Conservation (phyloP, 2,797 vertebrate species). For the Hyperoplus lanceolatus region DNA sequence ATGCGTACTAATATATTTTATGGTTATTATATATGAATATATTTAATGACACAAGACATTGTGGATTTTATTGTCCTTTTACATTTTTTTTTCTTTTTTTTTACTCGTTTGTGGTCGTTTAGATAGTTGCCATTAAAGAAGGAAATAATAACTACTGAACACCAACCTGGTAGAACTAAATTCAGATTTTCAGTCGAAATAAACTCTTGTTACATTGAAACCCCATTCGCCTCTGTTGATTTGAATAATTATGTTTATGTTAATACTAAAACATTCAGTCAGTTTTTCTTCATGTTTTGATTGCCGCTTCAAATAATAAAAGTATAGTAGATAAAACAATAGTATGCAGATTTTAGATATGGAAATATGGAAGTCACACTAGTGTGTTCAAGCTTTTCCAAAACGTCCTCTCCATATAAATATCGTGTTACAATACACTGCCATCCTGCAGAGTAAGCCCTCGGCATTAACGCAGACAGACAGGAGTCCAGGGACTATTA, state of each 20-base stretch:
- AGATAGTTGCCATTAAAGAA: conserved; percentile 91
- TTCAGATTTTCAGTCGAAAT: conserved; percentile 94
- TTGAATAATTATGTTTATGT: background rate
- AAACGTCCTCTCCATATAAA: conserved; percentile 23
- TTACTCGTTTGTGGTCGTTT: conserved; percentile 85
- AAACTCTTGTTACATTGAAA: conserved; percentile 91
- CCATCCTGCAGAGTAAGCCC: conserved; percentile 16
- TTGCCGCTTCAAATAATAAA: background rate
- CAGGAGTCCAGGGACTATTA: conserved; percentile 49
- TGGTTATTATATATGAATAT: conserved; percentile 99
- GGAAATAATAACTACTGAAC: conserved; percentile 93
- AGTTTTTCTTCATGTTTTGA: background rate
- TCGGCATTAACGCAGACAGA: conserved; percentile 39
- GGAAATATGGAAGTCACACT: conserved; percentile 28
- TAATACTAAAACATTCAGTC: background rate
- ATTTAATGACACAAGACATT: conserved; percentile 99
- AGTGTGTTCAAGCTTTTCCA: conserved; percentile 9
- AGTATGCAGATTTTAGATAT: conserved; percentile 1
- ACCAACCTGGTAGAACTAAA: conserved; percentile 93
- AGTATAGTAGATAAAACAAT: background rate
- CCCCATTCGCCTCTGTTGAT: conserved; percentile 40
- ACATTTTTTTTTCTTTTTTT: conserved; percentile 68
- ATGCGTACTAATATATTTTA: conserved; percentile 99
- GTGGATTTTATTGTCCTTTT: conserved; percentile 92
- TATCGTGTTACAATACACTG: conserved; percentile 48